Evolutionary conservation across 2,797 vertebrate species (phyloP).

Genomic region (Argya squamiceps): DNA sequence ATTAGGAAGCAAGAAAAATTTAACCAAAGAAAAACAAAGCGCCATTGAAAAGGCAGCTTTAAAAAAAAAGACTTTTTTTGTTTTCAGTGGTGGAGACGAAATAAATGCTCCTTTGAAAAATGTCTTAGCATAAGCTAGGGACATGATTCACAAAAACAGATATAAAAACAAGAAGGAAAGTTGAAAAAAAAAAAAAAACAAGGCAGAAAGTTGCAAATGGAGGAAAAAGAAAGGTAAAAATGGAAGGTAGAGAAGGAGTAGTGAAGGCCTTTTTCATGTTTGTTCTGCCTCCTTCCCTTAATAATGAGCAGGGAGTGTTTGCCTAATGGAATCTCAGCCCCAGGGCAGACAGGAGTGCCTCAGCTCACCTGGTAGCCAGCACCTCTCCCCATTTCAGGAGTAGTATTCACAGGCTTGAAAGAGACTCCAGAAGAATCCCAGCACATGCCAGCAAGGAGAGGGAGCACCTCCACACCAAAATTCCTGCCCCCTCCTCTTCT

Average conservation of each 20-base stretch:
- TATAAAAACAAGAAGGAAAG: neutral
- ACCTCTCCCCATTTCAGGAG: neutral
- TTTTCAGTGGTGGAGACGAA: neutral
- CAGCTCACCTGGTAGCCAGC: conserved; percentile 25
- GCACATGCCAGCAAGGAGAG: neutral
- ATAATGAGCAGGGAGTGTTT: conserved; percentile 39
- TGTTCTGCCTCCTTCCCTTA: neutral
- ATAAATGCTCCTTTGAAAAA: neutral
- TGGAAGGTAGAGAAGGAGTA: neutral
- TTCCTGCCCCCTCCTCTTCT: neutral
- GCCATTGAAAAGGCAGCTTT: neutral
- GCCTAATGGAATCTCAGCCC: conserved; percentile 41
- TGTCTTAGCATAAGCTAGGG: neutral
- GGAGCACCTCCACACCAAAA: neutral
- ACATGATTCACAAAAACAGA: neutral
- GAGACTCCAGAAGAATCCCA: neutral
- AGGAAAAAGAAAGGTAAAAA: neutral
- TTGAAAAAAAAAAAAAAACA: fast-evolving
- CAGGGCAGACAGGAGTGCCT: conserved; percentile 48
- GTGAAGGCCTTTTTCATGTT: neutral
- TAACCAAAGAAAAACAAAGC: neutral
- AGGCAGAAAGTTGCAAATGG: neutral
- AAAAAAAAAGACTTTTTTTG: fast-evolving
- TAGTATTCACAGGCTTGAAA: neutral
- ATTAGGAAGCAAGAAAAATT: neutral